Evolutionary conservation across 2,797 vertebrate species (phyloP).

Genomic region (Pangasius djambal): DNA sequence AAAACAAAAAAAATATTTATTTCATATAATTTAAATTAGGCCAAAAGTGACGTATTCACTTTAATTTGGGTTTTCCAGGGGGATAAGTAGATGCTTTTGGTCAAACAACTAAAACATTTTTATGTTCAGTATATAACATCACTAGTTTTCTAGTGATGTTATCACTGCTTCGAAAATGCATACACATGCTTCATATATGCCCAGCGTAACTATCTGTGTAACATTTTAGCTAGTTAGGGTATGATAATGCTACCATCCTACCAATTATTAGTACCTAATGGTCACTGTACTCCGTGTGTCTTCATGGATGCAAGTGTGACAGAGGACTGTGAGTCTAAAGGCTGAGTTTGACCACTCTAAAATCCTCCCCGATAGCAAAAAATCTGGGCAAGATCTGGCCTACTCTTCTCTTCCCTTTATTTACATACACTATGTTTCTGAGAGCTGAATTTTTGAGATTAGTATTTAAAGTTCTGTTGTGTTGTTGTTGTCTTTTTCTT

Average conservation of each 20-base stretch:
- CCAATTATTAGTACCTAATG: neutral
- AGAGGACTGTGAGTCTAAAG: neutral
- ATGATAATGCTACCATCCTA: neutral
- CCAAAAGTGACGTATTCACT: too few relatives aligned
- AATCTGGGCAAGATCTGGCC: too few relatives aligned
- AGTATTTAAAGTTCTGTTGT: neutral
- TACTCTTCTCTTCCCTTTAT: neutral
- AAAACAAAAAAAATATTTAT: too few relatives aligned
- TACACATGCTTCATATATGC: neutral
- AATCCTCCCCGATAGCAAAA: neutral
- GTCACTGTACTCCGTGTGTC: neutral
- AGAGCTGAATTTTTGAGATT: neutral
- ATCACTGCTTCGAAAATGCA: too few relatives aligned
- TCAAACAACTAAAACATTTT: too few relatives aligned
- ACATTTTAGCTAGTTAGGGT: neutral
- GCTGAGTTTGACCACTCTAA: neutral
- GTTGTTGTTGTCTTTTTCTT: neutral
- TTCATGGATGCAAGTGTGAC: neutral
- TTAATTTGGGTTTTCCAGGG: too few relatives aligned
- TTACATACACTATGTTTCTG: neutral
- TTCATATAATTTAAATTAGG: too few relatives aligned
- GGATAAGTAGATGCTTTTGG: too few relatives aligned
- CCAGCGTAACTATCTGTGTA: neutral
- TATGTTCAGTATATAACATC: neutral
- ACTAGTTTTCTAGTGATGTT: neutral